Base-by-base conservation (phyloP, 2,888 invertebrate genomes). In the Andrena hattorfiana region DNA sequence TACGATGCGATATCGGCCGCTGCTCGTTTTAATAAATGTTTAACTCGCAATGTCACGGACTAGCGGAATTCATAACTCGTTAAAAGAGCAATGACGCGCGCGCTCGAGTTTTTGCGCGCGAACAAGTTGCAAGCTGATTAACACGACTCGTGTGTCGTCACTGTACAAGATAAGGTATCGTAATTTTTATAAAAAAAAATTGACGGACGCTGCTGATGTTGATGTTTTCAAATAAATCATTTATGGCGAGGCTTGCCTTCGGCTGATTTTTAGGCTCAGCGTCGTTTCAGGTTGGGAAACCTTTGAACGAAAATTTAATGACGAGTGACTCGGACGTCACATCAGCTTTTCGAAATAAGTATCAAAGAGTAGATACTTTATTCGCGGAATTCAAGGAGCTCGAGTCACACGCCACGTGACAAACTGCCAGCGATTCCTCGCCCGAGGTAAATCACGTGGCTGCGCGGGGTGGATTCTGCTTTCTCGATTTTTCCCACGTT, bases 401-500 rank as follows among this genome's bases (percentile, higher is more conserved):
- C 56, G 62, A 63, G 62, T 56, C 16, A 54, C 72, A 70, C 70
- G 78, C 64, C 60, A 71, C 51, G 60, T 81, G 77, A 85, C 85
- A 84, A 84, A 85, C 75, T 81, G 49, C 69, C 64, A 26, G 66
- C 32, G 63, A 77, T 63, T 79, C 69, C 59, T 78, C 69, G 66
- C 59, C 26, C 63, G 16, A 70, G 67, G 68, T 89, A 89, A 87
- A 89, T 89, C 87, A 85, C 64, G 26, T 20, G 32, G 54, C 59
- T 67, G 77, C 73, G 74, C 80, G 7, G 64, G 2, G 6, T 42
- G 70, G 35, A 56, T 67, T 82, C 76, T 56, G 72, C 77, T 70
- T 85, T 70, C 85, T 89, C 85, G 85, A 78, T 88, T 89, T 90
- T 87, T 90, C 86, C 86, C 85, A 81, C 87, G 84, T 86, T 51